These are phyloP conservation scores for Aix galericulata DNA, from an alignment of 2,113 vertebrate genomes.

Conservation along the genomic window DNA sequence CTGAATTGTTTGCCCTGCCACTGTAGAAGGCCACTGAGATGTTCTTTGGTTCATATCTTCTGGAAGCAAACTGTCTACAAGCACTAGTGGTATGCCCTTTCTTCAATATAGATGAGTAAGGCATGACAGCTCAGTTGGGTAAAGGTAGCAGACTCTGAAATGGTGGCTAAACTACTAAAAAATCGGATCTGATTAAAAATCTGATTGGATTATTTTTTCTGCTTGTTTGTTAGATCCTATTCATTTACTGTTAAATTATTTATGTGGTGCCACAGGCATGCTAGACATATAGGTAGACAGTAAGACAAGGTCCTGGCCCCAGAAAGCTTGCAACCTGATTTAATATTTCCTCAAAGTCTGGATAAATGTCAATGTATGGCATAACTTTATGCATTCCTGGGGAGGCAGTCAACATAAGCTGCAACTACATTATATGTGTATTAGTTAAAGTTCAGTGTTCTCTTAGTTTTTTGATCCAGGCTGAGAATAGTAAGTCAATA, in stretches of 20 bases:
- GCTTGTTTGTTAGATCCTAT: background rate
- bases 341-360: background rate
- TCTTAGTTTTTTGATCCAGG: background rate
- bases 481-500: slow-evolving; percentile 17
- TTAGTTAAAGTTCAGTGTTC: slow-evolving; percentile 36
- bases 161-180: background rate
- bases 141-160: background rate
- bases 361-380: background rate
- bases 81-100: background rate
- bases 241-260: background rate
- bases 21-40: background rate
- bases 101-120: background rate
- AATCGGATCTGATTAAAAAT: background rate
- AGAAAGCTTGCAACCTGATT: background rate
- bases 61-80: background rate
- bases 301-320: background rate
- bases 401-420: background rate
- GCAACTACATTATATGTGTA: background rate
- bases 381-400: background rate
- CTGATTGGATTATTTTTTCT: background rate
- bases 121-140: background rate
- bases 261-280: background rate
- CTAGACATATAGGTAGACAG: background rate
- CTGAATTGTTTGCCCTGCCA: background rate
- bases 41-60: background rate